Conservation (phyloP, 2,113 vertebrate genomes). For the Emydura subglobosa region DNA sequence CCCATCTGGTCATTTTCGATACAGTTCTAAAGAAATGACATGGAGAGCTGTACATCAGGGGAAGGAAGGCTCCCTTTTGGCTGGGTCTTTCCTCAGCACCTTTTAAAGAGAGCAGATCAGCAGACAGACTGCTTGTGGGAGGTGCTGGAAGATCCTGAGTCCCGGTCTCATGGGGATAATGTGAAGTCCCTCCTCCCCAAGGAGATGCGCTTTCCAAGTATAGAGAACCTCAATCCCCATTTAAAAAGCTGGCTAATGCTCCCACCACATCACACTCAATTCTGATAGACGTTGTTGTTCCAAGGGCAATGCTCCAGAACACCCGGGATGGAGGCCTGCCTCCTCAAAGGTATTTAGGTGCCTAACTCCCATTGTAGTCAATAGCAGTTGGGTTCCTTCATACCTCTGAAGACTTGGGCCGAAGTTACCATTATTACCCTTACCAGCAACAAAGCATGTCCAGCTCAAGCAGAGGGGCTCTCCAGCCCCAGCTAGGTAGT, state of each 20-base stretch:
- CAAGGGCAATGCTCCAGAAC: neutral
- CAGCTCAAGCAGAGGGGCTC: too few relatives aligned
- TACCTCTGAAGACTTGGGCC: too few relatives aligned
- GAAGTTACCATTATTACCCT: too few relatives aligned
- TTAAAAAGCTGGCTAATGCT: neutral
- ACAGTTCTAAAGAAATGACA: neutral
- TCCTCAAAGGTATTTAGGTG: too few relatives aligned
- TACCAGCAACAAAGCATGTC: too few relatives aligned
- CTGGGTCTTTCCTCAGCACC: fast-evolving
- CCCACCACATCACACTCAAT: neutral
- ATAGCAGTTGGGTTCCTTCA: too few relatives aligned
- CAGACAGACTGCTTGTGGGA: fast-evolving
- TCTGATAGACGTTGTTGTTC: neutral
- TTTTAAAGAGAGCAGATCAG: neutral
- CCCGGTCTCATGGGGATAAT: neutral
- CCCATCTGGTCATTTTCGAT: slow-evolving; percentile 47
- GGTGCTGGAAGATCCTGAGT: neutral
- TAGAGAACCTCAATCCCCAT: neutral
- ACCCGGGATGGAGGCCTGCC: neutral
- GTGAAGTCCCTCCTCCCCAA: neutral
- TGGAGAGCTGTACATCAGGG: neutral
- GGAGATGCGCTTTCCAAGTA: too few relatives aligned
- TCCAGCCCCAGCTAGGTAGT: too few relatives aligned
- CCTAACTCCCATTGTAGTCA: too few relatives aligned
- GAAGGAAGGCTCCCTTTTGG: neutral